These are phyloP conservation scores for Ovibos moschatus DNA, from an alignment of 2,113 vertebrate species.

Conservation along the genomic window DNA sequence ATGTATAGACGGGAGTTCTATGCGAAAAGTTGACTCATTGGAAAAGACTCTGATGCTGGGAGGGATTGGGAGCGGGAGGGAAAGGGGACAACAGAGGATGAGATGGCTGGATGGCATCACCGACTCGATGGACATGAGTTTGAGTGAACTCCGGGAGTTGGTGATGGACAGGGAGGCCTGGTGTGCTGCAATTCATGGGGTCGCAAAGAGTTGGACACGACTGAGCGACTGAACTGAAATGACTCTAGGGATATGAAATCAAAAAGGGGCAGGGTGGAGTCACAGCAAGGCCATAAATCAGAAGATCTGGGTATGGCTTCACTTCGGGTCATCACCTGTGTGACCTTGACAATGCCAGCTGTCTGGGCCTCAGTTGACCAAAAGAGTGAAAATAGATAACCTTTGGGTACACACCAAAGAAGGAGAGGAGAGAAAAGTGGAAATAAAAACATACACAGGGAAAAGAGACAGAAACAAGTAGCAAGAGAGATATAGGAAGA, in stretches of 20 bases:
- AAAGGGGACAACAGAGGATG: too few relatives aligned
- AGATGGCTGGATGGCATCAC: too few relatives aligned
- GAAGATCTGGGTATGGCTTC: background rate
- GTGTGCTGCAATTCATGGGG: too few relatives aligned
- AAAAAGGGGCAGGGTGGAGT: background rate
- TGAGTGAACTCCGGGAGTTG: too few relatives aligned
- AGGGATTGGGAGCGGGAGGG: too few relatives aligned
- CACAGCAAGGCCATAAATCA: background rate
- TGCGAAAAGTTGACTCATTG: too few relatives aligned
- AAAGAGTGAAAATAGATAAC: background rate
- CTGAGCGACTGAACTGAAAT: too few relatives aligned
- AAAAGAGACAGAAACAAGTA: background rate
- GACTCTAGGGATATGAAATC: background rate
- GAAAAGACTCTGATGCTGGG: too few relatives aligned
- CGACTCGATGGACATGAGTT: rapidly evolving
- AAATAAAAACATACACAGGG: constrained; percentile 56
- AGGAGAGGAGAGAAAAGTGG: constrained; percentile 29
- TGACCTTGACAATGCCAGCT: background rate
- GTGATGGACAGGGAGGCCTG: too few relatives aligned
- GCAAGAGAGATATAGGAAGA: background rate
- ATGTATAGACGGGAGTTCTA: too few relatives aligned
- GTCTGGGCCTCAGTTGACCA: background rate
- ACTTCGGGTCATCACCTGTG: background rate
- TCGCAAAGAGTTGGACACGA: too few relatives aligned
- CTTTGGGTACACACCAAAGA: background rate